These are phyloP conservation scores for Yponomeuta cagnagella DNA, from an alignment of 2,888 invertebrate species.

Conservation along the genomic window DNA sequence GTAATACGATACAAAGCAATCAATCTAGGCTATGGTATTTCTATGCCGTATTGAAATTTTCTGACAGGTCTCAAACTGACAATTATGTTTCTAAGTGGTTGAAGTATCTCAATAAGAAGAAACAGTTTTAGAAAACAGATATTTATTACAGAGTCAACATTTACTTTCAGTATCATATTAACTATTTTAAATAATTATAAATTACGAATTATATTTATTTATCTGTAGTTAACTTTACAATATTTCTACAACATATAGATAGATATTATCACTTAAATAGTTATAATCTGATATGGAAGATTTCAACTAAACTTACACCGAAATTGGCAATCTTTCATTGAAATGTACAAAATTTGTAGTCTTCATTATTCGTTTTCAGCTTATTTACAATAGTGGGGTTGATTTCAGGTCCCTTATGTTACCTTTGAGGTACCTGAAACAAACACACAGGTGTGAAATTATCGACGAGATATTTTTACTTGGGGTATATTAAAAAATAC, in stretches of 20 bases:
- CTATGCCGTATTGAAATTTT: no score
- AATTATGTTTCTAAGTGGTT: no score
- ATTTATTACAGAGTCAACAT: conserved; percentile 15
- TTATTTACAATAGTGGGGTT: conserved; percentile 26
- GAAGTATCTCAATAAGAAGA: neutral
- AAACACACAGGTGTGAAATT: conserved; percentile 14
- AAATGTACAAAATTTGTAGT: conserved; percentile 38
- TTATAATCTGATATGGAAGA: conserved; percentile 51
- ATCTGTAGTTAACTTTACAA: neutral
- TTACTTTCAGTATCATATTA: conserved; percentile 9
- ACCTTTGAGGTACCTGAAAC: conserved; percentile 64
- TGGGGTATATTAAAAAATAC: no score
- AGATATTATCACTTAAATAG: neutral
- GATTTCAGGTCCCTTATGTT: conserved; percentile 39
- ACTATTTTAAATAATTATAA: neutral
- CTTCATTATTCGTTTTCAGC: conserved; percentile 2
- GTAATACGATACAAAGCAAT: no score
- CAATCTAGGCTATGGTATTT: no score
- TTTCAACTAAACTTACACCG: conserved; percentile 25
- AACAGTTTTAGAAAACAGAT: conserved; percentile 7
- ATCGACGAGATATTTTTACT: no score
- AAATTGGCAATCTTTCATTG: conserved; percentile 43
- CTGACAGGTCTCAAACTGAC: no score
- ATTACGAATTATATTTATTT: neutral
- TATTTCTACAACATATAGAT: neutral